Evolutionary conservation across 1,140 invertebrate species (phyloP).

Genomic region (Drosophila burlai): DNA sequence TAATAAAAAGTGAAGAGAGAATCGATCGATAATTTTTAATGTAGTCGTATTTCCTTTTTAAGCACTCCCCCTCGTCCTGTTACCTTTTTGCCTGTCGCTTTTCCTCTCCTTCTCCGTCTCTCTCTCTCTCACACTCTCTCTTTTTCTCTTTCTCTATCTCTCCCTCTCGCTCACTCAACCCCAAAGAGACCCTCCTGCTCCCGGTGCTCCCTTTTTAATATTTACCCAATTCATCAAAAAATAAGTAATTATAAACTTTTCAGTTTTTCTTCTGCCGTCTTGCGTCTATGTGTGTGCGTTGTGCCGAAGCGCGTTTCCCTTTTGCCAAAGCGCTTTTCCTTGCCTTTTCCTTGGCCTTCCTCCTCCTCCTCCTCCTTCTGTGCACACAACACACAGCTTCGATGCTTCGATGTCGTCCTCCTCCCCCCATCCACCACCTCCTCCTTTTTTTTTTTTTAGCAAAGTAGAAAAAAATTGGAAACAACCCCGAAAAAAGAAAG

Average conservation of each 20-base stretch:
- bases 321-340: slow-evolving; percentile 78
- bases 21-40: slow-evolving; percentile 83
- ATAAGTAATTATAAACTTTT: slow-evolving; percentile 85
- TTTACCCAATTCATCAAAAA: slow-evolving; percentile 85
- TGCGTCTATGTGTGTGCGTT: slow-evolving; percentile 59
- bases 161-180: not conserved
- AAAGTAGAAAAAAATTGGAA: slow-evolving; percentile 78
- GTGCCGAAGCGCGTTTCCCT: slow-evolving; percentile 52
- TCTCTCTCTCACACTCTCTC: not conserved
- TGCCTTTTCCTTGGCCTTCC: slow-evolving; percentile 63
- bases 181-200: not conserved
- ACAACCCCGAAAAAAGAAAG: slow-evolving; percentile 84
- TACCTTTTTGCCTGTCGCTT: slow-evolving; percentile 62
- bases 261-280: slow-evolving; percentile 79
- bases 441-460: slow-evolving; percentile 5
- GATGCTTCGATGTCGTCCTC: slow-evolving; percentile 42
- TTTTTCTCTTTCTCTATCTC: not conserved
- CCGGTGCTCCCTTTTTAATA: slow-evolving; percentile 67
- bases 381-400: slow-evolving; percentile 48
- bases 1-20: slow-evolving; percentile 14
- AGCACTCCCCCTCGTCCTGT: slow-evolving; percentile 39
- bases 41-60: slow-evolving; percentile 79
- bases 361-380: slow-evolving; percentile 48
- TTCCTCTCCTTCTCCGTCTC: not conserved
- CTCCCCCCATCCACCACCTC: not conserved